Evolutionary conservation across 2,888 invertebrate species (phyloP), one percentile per base, ranked within the genome.

Genomic region (Itoplectis maculator): DNA sequence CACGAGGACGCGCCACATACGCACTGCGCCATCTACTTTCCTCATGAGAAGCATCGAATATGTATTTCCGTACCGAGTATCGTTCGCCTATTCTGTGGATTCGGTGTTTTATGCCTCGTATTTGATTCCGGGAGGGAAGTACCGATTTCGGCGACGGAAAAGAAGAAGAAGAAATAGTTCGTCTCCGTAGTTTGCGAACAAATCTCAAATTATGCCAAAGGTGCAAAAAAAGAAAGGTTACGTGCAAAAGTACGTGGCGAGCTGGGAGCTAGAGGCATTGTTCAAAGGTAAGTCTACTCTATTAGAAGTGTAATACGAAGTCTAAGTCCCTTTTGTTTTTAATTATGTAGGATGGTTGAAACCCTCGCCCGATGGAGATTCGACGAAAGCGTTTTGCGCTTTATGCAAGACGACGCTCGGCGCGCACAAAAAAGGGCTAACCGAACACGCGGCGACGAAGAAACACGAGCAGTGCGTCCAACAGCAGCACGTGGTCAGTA

Each of bases 351-450:
- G 66, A 8, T 49, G 66, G 66, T 66, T 66, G 13, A 66, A 66
- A 49, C 47, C 23, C 8, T 29, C 66, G 15, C 66, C 66, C 3
- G 66, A 49, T 49, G 66, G 66, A 2, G 66, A 49, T 29, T 35
- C 66, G 15, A 15, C 23, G 18, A 69, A 51, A 72, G 87, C 84
- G 9, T 77, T 79, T 8, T 87, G 86, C 73, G 68, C 73, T 66
- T 87, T 82, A 63, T 87, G 87, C 59, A 79, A 76, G 3, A 49
- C 65, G 9, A n/a, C 11, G 51, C 85, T 90, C 49, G 79, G 77
- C 83, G 87, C 87, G 5, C 87, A 89, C 56, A 88, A 87, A 83
- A 88, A 87, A 74, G 86, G 84, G 54, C 80, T 88, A 13, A 6
- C 81, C 45, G 84, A 61, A 47, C 89, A 89, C 75, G 84, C 86